A percentile compares a stretch with the other conserved stretches of the same genome.
Conservation (phyloP, 2,113 vertebrate genomes). For the Psilopogon haemacephalus region DNA sequence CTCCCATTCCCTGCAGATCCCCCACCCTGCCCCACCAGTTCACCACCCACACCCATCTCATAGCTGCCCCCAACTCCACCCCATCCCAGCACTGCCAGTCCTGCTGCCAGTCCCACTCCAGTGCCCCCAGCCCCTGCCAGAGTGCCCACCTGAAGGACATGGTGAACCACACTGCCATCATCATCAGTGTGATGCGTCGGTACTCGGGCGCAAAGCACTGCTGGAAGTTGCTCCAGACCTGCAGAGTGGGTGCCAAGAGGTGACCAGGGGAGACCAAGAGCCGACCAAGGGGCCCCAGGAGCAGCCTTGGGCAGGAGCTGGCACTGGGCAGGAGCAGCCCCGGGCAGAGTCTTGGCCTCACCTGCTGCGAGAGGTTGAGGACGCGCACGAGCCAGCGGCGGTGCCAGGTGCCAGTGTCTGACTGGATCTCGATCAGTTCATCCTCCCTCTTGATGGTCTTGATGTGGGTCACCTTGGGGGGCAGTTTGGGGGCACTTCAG, state of each 20-base stretch:
- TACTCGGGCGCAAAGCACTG: slow-evolving; percentile 88
- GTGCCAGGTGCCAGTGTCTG: slow-evolving; percentile 87
- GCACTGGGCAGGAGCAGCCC: not conserved
- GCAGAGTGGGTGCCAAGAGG: not conserved
- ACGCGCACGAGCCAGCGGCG: slow-evolving; percentile 89
- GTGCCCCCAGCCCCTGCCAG: no score
- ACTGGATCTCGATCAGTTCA: slow-evolving; percentile 89
- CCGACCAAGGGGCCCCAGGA: no score
- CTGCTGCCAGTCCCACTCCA: not conserved
- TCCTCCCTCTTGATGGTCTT: slow-evolving; percentile 94
- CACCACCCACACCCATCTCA: no score
- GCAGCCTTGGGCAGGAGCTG: no score
- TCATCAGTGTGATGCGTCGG: slow-evolving; percentile 91
- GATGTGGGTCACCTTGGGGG: slow-evolving; percentile 90
- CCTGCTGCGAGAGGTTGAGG: slow-evolving; percentile 88
- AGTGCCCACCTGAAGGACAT: slow-evolving; percentile 90
- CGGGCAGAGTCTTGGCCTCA: slow-evolving; percentile 59
- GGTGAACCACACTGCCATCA: slow-evolving; percentile 99
- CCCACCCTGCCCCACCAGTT: no score
- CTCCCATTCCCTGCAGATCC: no score
- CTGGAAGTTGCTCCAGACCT: slow-evolving; percentile 91
- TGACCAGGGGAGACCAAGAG: not conserved
- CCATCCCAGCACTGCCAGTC: not conserved
- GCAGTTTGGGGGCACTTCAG: not conserved
- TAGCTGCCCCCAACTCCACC: no score